Evolutionary conservation across 2,888 invertebrate species (phyloP), one percentile per base, ranked within the genome.

Genomic region (Coelinius sp.): DNA sequence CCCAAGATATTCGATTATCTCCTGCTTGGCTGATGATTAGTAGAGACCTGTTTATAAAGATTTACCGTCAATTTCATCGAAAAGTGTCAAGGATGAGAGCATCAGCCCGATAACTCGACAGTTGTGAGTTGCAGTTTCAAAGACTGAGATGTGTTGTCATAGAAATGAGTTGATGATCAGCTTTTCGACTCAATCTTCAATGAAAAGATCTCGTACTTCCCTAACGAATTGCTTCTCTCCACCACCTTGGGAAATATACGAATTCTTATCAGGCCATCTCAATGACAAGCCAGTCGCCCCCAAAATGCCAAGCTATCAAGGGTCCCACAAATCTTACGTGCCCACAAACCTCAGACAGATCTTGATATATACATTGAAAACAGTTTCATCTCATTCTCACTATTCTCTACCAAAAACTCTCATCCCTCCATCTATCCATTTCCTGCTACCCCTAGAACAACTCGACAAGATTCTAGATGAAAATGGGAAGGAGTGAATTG

Each of bases 331-430:
- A 79, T 79, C 76, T 79, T 76, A 20, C 31, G 17, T 73, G 64
- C 73, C 66, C 75, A 76, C 75, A 71, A 77, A 76, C 75, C 79
- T 78, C 75, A 75, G 78, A 79, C 78, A 76, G 77, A 77, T 77
- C 76, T 73, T 76, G 75, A 79, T 73, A 80, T 80, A 79, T 79
- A 77, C 71, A 76, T 80, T 75, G 77, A 78, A 78, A 78, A 76
- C 74, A 76, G 59, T 59, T 59, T 59, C 59, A 59, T 59, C 56
- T 56, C 41, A 27, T 24, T 56, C 27, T 20, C 56, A n/a, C 14
- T 10, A 25, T 44, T 44, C 25, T 10, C 56, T 12, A 14, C 25
- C 25, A 56, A 56, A 14, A 27, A n/a, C 27, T 52, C 14, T 17
- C 27, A 56, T 27, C n/a, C 17, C 49, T 20, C 56, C 14, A 56